phyloP scores from a whole-genome alignment of 2,113 vertebrate genomes.

The Ailurus styani region DNA sequence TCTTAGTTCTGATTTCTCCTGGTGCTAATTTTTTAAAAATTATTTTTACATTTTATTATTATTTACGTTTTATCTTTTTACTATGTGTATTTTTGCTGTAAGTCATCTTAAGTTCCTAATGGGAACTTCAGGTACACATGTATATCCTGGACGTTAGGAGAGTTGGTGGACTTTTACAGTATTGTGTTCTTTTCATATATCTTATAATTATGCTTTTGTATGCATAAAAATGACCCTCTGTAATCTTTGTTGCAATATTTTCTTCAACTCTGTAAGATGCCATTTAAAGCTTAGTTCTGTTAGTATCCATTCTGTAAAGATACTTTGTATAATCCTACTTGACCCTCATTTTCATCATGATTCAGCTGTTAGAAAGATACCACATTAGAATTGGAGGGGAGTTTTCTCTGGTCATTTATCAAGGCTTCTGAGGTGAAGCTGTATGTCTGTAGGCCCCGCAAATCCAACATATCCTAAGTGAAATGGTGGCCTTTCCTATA shows the following conservation, averaged over 20 bases:
- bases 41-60: not conserved
- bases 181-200: not conserved
- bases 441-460: fast-evolving
- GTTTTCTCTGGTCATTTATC: not conserved
- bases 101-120: not conserved
- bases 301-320: not conserved
- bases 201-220: not conserved
- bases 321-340: not conserved
- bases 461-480: not conserved
- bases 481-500: not conserved
- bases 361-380: not conserved
- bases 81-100: not conserved
- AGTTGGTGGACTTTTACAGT: not conserved
- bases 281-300: not conserved
- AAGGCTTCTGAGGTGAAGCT: not conserved
- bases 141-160: not conserved
- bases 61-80: not conserved
- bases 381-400: not conserved
- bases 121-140: not conserved
- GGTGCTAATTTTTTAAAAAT: not conserved
- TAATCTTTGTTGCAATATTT: not conserved
- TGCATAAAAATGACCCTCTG: not conserved
- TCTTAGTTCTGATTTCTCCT: conserved; percentile 16
- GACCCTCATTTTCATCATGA: not conserved
- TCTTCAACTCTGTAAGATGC: not conserved